A percentile compares a stretch with the other conserved stretches of the same genome.
These are phyloP conservation scores for Allobates femoralis DNA, from an alignment of 2,797 vertebrate species.

Conservation along the genomic window DNA sequence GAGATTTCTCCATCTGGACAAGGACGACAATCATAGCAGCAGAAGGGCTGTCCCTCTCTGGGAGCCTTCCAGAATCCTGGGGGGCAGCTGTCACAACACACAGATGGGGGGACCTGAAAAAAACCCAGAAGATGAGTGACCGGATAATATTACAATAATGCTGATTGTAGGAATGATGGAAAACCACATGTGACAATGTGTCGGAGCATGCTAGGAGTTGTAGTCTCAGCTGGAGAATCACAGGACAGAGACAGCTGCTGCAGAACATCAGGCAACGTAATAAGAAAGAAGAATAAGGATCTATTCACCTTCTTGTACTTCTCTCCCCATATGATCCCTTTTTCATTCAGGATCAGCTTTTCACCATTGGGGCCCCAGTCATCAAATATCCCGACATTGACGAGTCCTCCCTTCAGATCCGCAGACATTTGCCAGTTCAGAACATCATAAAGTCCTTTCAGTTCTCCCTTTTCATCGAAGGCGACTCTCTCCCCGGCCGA, in stretches of 20 bases:
- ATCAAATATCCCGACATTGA: slow-evolving; percentile 56
- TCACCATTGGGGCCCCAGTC: slow-evolving; percentile 56
- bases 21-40: slow-evolving; percentile 54
- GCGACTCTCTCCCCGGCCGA: slow-evolving; percentile 47
- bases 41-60: slow-evolving; percentile 49
- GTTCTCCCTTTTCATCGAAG: slow-evolving; percentile 57
- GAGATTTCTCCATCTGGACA: slow-evolving; percentile 58
- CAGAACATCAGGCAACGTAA: neutral
- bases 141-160: neutral
- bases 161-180: neutral
- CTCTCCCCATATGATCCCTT: slow-evolving; percentile 39
- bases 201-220: too few species aligned
- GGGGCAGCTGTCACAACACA: slow-evolving; percentile 42
- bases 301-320: slow-evolving; percentile 44
- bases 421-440: slow-evolving; percentile 54
- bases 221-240: neutral
- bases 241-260: neutral
- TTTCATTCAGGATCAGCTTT: slow-evolving; percentile 43
- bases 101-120: slow-evolving; percentile 35
- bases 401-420: slow-evolving; percentile 37
- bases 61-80: slow-evolving; percentile 54
- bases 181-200: too few species aligned
- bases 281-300: neutral
- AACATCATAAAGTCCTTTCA: slow-evolving; percentile 56
- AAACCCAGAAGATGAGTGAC: neutral